Evolutionary conservation across 2,797 vertebrate genomes (phyloP), one percentile per base, ranked within the genome.

Genomic region (Microhierax caerulescens): DNA sequence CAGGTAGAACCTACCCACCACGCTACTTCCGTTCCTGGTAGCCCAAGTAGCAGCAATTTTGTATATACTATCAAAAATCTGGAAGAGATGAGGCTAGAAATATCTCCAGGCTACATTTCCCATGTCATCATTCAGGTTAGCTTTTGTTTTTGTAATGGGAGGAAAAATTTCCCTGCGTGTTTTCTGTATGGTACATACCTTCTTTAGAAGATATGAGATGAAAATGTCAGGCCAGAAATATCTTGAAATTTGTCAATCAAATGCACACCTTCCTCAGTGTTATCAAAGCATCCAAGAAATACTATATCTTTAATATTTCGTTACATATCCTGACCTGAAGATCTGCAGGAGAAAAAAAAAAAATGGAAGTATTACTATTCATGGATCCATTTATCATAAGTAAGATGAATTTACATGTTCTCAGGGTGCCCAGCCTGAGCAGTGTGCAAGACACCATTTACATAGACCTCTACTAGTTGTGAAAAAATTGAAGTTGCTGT

Each of bases 391-490:
- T 96, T 94, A 80, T 96, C 70, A 36, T 63, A 79, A 87, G 37
- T 45, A 86, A 90, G 78, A 87, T 51, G 64, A 87, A 94, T 95
- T 79, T 82, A 34, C 23, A 34, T 76, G 45, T 87, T 97, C 70
- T 87, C 43, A 56, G 78, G 36, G n/a, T 74, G 82, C 11, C 32
- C 81, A 91, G 47, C 12, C 91, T 85, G n/a, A 91, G 39, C 43
- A 79, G 63, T 60, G 63, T 79, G 47, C 54, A 48, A 92, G 67
- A 37, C 25, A 81, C 51, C 51, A 70, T 92, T 96, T 79, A 88
- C 93, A 92, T 13, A 93, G 59, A 76, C 32, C 21, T 92, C 77
- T 76, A 37, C 54, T 65, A 69, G 63, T 86, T 94, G 84, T 75
- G 22, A 65, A 89, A 91, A 88, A 86, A 57, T 36, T 54, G 68